Percentiles rank a stretch among this genome's conserved stretches.
phyloP scores from a whole-genome alignment of 2,888 invertebrate species.

The Chalcis sispes region DNA sequence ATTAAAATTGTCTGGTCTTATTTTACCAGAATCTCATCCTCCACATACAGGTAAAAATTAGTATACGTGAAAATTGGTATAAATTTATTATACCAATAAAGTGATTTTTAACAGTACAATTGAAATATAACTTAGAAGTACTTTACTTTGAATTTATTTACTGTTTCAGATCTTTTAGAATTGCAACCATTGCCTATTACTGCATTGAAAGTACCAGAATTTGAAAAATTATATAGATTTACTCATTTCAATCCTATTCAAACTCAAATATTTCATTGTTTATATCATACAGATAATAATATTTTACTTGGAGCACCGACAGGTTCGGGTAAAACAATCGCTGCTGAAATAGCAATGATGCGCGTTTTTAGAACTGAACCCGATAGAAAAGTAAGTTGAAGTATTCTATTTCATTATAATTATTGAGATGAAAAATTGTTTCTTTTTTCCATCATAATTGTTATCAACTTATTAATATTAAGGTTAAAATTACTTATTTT shows the following conservation, averaged over 20 bases:
- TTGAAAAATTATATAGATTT: constrained; percentile 91
- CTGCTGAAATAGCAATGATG: constrained; percentile 98
- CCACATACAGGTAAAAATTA: constrained; percentile 87
- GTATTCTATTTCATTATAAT: constrained; percentile 21
- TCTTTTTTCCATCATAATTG: constrained; percentile 17
- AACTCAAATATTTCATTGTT: constrained; percentile 97
- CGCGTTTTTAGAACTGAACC: constrained; percentile 90
- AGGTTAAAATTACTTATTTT: neutral
- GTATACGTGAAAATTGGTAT: no score
- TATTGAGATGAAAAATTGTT: neutral
- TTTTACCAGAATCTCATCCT: constrained; percentile 93
- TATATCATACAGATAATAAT: constrained; percentile 96
- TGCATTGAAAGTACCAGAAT: constrained; percentile 86
- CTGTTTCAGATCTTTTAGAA: constrained; percentile 88
- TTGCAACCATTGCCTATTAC: constrained; percentile 92
- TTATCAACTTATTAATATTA: neutral
- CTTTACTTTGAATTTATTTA: constrained; percentile 2
- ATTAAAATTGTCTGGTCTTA: constrained; percentile 89
- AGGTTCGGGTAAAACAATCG: constrained; percentile 98
- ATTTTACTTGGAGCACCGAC: constrained; percentile 96
- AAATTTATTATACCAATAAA: neutral
- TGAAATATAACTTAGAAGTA: no score
- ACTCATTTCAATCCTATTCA: constrained; percentile 99
- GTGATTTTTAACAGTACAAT: no score
- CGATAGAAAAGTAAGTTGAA: constrained; percentile 81